phyloP scores from a whole-genome alignment of 2,888 invertebrate genomes.

The Oxyteleia sp. region DNA sequence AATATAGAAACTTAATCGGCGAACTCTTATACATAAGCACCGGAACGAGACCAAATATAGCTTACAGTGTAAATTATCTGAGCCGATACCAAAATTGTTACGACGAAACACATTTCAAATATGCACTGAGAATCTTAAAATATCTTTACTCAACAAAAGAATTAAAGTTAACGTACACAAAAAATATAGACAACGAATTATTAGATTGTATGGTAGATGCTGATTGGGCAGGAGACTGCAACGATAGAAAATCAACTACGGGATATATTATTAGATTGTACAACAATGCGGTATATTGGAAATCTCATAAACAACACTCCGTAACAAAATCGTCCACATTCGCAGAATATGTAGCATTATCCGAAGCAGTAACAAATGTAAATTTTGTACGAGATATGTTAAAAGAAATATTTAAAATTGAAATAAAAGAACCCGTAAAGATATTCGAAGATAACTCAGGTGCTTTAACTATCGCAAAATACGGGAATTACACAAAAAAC shows the following conservation, averaged over 20 bases:
- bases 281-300: slow-evolving; percentile 70
- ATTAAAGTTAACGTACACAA: slow-evolving; percentile 41
- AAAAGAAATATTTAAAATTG: slow-evolving; percentile 72
- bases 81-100: slow-evolving; percentile 55
- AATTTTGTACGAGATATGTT: slow-evolving; percentile 76
- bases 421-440: slow-evolving; percentile 74
- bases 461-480: slow-evolving; percentile 33
- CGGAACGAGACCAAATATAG: slow-evolving; percentile 56
- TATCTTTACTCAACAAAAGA: slow-evolving; percentile 61
- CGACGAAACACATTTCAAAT: not conserved
- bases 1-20: slow-evolving; percentile 64
- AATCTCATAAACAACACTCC: slow-evolving; percentile 29
- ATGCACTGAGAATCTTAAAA: not conserved
- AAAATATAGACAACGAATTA: slow-evolving; percentile 20
- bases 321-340: slow-evolving; percentile 63
- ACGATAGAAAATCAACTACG: slow-evolving; percentile 60
- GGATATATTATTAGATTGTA: slow-evolving; percentile 75
- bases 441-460: slow-evolving; percentile 75
- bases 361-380: slow-evolving; percentile 46
- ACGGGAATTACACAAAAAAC: slow-evolving; percentile 34
- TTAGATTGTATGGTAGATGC: slow-evolving; percentile 62
- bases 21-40: slow-evolving; percentile 55
- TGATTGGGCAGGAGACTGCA: slow-evolving; percentile 48
- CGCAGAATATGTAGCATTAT: slow-evolving; percentile 79
- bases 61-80: slow-evolving; percentile 62